Conservation (phyloP, 2,113 vertebrate species). For the Ellobius talpinus region DNA sequence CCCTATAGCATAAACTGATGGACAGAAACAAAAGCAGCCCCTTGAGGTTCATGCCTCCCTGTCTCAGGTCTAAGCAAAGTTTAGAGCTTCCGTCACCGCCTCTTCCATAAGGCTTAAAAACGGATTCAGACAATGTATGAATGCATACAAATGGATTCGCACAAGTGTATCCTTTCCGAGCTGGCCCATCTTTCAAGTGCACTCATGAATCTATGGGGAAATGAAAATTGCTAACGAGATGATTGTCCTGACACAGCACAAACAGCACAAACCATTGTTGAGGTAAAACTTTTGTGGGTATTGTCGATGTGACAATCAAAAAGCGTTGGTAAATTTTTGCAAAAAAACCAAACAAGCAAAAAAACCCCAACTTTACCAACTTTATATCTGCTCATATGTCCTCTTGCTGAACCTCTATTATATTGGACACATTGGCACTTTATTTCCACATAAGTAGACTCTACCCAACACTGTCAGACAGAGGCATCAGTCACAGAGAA, state of each 20-base stretch:
- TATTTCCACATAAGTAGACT: neutral
- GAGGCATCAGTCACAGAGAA: neutral
- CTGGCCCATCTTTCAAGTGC: neutral
- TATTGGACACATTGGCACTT: neutral
- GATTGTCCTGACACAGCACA: neutral
- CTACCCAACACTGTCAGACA: neutral
- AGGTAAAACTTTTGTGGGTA: neutral
- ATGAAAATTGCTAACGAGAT: neutral
- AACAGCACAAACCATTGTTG: neutral
- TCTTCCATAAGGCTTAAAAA: neutral
- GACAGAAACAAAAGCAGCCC: neutral
- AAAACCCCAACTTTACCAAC: too few species aligned
- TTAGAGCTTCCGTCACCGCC: neutral
- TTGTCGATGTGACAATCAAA: neutral
- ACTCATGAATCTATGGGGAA: neutral
- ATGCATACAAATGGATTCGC: neutral
- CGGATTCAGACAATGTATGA: too few species aligned
- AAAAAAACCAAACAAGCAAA: neutral
- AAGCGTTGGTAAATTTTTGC: neutral
- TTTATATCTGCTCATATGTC: neutral
- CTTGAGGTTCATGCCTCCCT: neutral
- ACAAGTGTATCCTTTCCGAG: neutral
- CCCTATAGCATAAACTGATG: neutral
- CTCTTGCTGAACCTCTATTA: neutral
- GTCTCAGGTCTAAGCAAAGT: neutral